phyloP scores from a whole-genome alignment of 2,888 invertebrate species.

The Lithophane socia region DNA sequence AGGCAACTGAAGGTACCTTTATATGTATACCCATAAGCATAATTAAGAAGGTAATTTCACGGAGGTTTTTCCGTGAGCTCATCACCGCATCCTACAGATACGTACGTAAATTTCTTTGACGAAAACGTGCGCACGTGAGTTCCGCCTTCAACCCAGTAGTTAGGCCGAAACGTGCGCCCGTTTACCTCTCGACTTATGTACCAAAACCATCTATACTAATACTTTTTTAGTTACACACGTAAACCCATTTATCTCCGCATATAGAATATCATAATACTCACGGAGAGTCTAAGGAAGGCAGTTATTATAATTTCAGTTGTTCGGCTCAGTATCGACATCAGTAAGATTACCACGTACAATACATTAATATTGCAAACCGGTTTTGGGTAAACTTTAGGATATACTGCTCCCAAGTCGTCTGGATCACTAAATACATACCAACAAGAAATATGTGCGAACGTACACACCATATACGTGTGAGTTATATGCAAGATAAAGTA shows the following conservation, averaged over 20 bases:
- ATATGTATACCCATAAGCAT: constrained; percentile 54
- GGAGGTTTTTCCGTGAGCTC: constrained; percentile 51
- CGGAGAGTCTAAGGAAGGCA: constrained; percentile 59
- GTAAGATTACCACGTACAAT: constrained; percentile 84
- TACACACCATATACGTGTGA: constrained; percentile 54
- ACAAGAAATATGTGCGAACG: constrained; percentile 63
- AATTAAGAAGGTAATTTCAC: constrained; percentile 60
- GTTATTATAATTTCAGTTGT: constrained; percentile 74
- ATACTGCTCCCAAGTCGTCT: constrained; percentile 82
- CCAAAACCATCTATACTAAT: constrained; percentile 31
- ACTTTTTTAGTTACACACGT: constrained; percentile 52
- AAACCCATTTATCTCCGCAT: constrained; percentile 50
- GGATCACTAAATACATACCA: constrained; percentile 72
- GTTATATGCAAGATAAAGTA: constrained; percentile 65
- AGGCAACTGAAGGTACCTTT: constrained; percentile 35
- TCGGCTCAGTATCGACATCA: constrained; percentile 77
- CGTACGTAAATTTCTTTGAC: constrained; percentile 61
- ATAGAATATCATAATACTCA: constrained; percentile 58
- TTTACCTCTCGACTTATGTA: constrained; percentile 31
- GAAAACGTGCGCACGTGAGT: constrained; percentile 59
- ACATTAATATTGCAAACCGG: constrained; percentile 87
- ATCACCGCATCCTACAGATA: constrained; percentile 47
- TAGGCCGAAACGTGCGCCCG: constrained; percentile 51
- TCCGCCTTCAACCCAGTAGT: constrained; percentile 44
- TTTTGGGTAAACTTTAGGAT: constrained; percentile 85